These are phyloP conservation scores for Clistopyga incitator DNA, from an alignment of 2,888 invertebrate species.

Conservation along the genomic window DNA sequence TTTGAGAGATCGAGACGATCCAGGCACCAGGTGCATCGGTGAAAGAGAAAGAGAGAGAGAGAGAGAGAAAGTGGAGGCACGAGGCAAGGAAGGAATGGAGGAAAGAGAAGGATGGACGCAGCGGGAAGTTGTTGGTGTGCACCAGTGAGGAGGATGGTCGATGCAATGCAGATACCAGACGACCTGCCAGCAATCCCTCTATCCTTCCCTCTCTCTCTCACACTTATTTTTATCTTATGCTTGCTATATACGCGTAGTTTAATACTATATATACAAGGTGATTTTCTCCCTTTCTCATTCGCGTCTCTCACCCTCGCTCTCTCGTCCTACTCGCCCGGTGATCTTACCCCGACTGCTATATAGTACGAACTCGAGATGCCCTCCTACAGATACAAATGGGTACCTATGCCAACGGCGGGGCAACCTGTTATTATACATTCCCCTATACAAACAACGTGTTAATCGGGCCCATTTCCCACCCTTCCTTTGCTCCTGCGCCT, in stretches of 20 bases:
- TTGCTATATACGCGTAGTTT: constrained; percentile 42
- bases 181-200: constrained; percentile 54
- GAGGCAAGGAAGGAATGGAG: constrained; percentile 23
- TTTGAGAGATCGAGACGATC: constrained; percentile 61
- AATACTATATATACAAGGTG: constrained; percentile 28
- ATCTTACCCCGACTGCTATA: constrained; percentile 51
- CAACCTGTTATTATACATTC: constrained; percentile 84
- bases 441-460: constrained; percentile 85
- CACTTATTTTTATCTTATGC: constrained; percentile 44
- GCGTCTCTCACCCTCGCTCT: constrained; percentile 44
- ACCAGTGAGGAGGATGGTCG: constrained; percentile 74
- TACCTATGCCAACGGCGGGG: constrained; percentile 80
- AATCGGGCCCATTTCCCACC: constrained; percentile 77
- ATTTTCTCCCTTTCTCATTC: constrained; percentile 53
- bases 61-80: constrained; percentile 21
- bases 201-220: constrained; percentile 6
- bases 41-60: constrained; percentile 55
- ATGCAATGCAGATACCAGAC: constrained; percentile 76
- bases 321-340: constrained; percentile 43
- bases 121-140: constrained; percentile 44
- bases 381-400: constrained; percentile 75
- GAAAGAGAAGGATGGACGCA: constrained; percentile 42
- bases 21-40: constrained; percentile 65
- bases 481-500: constrained; percentile 32
- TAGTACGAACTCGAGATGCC: constrained; percentile 71